Conservation (phyloP, 2,888 invertebrate species). For the Spisula solida region DNA sequence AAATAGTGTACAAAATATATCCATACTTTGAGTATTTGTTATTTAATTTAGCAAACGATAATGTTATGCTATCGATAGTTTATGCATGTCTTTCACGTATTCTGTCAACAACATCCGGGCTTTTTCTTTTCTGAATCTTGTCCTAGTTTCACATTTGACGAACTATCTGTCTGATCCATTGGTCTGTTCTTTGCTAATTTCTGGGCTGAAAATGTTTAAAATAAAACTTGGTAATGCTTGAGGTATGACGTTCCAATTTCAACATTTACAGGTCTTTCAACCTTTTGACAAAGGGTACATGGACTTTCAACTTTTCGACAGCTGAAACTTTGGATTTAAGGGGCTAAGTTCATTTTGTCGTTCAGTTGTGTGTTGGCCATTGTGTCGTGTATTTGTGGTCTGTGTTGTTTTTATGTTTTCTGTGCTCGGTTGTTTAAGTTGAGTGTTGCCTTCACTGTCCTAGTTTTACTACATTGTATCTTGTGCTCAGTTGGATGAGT, state of each 20-base stretch:
- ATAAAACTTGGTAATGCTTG: neutral
- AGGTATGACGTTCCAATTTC: neutral
- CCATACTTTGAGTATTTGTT: too few species aligned
- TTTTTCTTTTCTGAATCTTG: constrained; percentile 50
- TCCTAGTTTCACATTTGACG: constrained; percentile 52
- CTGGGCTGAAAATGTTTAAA: constrained; percentile 49
- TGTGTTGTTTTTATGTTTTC: too few species aligned
- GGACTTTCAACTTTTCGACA: too few species aligned
- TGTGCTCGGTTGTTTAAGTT: too few species aligned
- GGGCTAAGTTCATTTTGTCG: too few species aligned
- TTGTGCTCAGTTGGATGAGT: neutral
- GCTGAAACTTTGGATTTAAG: too few species aligned
- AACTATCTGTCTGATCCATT: neutral
- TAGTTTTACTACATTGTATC: neutral
- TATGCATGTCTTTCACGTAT: neutral
- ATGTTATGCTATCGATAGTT: too few species aligned
- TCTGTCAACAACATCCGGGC: constrained; percentile 28
- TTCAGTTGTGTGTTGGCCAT: too few species aligned
- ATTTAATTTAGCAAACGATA: too few species aligned
- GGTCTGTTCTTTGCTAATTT: constrained; percentile 37
- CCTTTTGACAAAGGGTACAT: neutral
- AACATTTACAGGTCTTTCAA: too few species aligned
- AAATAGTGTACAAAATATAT: too few species aligned
- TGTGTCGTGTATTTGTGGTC: too few species aligned
- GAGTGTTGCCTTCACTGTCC: neutral